Evolutionary conservation across 2,113 vertebrate species (phyloP).

Genomic region (Corythoichthys intestinalis): DNA sequence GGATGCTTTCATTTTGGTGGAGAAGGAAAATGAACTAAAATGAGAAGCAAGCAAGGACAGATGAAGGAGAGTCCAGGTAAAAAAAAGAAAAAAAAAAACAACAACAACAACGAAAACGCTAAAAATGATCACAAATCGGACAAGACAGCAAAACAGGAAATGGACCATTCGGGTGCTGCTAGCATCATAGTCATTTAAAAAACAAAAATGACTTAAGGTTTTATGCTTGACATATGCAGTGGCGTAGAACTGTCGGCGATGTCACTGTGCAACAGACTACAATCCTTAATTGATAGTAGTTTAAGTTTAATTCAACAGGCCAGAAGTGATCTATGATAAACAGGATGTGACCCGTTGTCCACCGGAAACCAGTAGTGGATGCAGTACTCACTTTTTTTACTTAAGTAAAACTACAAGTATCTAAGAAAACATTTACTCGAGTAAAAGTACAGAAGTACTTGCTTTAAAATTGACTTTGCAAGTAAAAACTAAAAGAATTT

Average conservation of each 20-base stretch:
- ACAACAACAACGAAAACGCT: not conserved
- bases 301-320: too few relatives aligned
- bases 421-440: too few relatives aligned
- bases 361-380: too few relatives aligned
- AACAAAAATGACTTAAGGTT: not conserved
- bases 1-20: constrained; percentile 1
- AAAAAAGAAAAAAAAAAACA: too few relatives aligned
- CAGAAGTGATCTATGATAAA: too few relatives aligned
- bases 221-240: not conserved
- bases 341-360: too few relatives aligned
- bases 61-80: not conserved
- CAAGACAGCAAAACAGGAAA: not conserved
- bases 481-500: too few relatives aligned
- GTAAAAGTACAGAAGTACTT: too few relatives aligned
- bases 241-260: not conserved
- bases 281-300: not conserved
- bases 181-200: not conserved
- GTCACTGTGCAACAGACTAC: not conserved
- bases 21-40: not conserved
- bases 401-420: too few relatives aligned
- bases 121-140: too few relatives aligned
- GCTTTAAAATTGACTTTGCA: too few relatives aligned
- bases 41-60: constrained; percentile 4
- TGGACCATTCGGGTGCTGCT: not conserved
- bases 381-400: too few relatives aligned